Base-by-base conservation (phyloP, 2,888 invertebrate genomes). In the Machimus atricapillus region DNA sequence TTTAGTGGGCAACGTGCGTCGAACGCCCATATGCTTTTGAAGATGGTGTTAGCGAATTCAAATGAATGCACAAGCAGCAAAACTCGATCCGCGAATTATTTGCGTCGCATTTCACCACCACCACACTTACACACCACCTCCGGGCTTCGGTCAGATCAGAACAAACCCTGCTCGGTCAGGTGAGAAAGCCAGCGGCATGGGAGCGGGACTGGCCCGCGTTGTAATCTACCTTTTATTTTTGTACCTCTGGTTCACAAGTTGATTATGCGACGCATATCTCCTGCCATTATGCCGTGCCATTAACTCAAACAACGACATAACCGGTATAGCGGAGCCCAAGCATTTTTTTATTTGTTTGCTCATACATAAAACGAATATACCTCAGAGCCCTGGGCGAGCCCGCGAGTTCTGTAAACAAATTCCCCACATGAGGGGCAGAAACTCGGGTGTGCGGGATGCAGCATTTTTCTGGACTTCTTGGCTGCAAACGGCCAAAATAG, bases 331-430 rank as follows among this genome's bases (percentile, higher is more conserved):
- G 40, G 40, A 43, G 43, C 77, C 19, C 7, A n/a, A 4, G 19
- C 56, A 56, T 27, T 19, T 58, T 58, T 19, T 58, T 58, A 58
- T 58, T 58, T 58, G 9, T 2, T 23, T 9, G 23, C 58, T n/a
- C 19, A 19, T 58, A 34, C 34, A 34, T 7, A 34, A 6, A 34
- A 27, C 66, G 9, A 12, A 7, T 5, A 27, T 43, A 43, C 40
- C 43, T 14, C 78, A 19, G 40, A 43, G 16, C 40, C 43, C 78
- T 23, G 23, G 23, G 23, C 40, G 23, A 37, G 31, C 3, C 31
- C n/a, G 43, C 19, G 77, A 40, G 46, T 43, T 78, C 43, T 78
- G 78, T 78, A 78, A 78, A 78, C 43, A 43, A 78, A 43, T 77
- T 77, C 31, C 77, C 34, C 37, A 19, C 27, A 37, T 7, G n/a